Percentiles rank a stretch among this genome's conserved stretches.
Conservation (phyloP, 2,888 invertebrate genomes). For the Phaonia tiefii region DNA sequence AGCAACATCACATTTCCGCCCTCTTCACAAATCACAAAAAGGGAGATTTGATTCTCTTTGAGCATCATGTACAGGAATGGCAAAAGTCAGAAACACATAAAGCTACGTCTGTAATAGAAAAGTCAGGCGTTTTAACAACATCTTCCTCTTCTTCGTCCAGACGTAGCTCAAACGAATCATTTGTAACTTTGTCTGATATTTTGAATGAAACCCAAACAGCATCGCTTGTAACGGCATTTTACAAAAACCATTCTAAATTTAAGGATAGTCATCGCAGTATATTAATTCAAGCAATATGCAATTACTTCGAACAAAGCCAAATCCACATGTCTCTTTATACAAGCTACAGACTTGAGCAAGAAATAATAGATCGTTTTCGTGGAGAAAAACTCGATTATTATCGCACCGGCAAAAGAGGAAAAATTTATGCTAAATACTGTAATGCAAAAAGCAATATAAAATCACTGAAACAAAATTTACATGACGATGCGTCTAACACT, state of each 20-base stretch:
- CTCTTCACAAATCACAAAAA: neutral
- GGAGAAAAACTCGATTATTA: conserved; percentile 5
- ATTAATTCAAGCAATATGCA: conserved; percentile 24
- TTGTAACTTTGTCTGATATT: neutral
- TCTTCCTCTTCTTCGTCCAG: neutral
- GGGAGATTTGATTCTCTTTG: neutral
- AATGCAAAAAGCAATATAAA: neutral
- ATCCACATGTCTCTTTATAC: neutral
- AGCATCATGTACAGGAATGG: neutral
- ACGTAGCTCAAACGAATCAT: neutral
- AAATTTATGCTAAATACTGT: neutral
- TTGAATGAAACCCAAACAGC: neutral
- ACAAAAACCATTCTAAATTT: neutral
- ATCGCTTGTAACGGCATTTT: no score
- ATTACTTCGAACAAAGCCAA: neutral
- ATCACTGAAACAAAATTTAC: neutral
- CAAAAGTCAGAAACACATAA: neutral
- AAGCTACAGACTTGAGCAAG: conserved; percentile 5
- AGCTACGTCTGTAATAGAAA: neutral
- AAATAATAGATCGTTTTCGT: conserved; percentile 1
- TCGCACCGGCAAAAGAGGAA: conserved; percentile 5
- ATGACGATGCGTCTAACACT: neutral
- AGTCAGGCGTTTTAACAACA: neutral
- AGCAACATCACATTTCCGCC: neutral
- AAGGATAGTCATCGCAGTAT: neutral